A percentile compares a stretch with the other conserved stretches of the same genome.
Evolutionary conservation across 2,797 vertebrate genomes (phyloP).

Genomic region (Rhodeus uyekii): DNA sequence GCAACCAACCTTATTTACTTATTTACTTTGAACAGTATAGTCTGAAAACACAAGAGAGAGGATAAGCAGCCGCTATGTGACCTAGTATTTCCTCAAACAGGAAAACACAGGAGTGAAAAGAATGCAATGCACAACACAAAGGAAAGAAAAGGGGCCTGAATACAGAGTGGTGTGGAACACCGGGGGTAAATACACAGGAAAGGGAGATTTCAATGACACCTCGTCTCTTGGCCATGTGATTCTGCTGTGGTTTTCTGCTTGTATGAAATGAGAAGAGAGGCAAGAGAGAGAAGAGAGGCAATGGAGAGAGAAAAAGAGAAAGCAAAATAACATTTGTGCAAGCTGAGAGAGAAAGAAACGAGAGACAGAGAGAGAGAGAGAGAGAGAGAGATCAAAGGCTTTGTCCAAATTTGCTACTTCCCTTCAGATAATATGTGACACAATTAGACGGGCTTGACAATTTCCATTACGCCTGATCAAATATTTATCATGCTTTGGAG

Average conservation of each 20-base stretch:
- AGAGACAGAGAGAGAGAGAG: constrained; percentile 42
- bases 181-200: constrained; percentile 29
- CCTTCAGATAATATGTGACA: constrained; percentile 90
- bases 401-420: constrained; percentile 80
- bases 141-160: constrained; percentile 32
- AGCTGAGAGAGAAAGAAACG: constrained; percentile 21
- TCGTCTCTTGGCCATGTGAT: constrained; percentile 35
- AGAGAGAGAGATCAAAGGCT: constrained; percentile 78
- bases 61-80: background rate
- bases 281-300: background rate
- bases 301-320: background rate
- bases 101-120: constrained; percentile 47
- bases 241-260: constrained; percentile 13
- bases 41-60: background rate
- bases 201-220: constrained; percentile 48
- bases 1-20: background rate
- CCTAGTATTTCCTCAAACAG: constrained; percentile 49
- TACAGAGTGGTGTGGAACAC: constrained; percentile 38
- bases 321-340: background rate
- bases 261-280: background rate
- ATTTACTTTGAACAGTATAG: background rate
- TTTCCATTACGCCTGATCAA: constrained; percentile 99
- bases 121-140: constrained; percentile 48
- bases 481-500: constrained; percentile 97
- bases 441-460: constrained; percentile 98